phyloP scores from a whole-genome alignment of 2,113 vertebrate species.

The Indicator maculatus region DNA sequence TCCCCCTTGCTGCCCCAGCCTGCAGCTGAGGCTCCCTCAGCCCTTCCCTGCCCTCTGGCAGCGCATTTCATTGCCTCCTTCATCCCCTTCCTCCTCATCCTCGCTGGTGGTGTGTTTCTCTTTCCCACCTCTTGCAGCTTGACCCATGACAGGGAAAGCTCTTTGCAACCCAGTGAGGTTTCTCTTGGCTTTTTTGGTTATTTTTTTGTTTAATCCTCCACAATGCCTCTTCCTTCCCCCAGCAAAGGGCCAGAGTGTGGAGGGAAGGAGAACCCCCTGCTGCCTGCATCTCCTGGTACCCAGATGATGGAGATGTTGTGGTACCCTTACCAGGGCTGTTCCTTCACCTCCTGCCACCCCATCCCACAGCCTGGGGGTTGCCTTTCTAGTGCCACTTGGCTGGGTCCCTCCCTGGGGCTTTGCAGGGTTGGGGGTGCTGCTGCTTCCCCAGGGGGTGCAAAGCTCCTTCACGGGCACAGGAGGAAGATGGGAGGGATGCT shows the following conservation, averaged over 20 bases:
- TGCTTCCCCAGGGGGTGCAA: not conserved
- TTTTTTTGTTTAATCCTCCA: not conserved
- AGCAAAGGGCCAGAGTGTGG: not conserved
- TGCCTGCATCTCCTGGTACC: not conserved
- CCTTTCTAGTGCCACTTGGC: not conserved
- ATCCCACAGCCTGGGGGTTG: not conserved
- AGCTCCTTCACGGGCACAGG: not conserved
- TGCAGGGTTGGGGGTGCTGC: not conserved
- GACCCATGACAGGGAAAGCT: not conserved
- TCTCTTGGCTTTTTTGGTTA: not conserved
- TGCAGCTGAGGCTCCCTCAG: constrained; percentile 6
- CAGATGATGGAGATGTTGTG: not conserved
- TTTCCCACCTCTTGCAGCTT: not conserved
- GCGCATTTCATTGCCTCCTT: not conserved
- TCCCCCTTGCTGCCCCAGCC: not conserved
- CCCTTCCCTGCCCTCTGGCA: constrained; percentile 40
- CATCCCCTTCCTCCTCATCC: not conserved
- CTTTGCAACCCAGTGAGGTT: not conserved
- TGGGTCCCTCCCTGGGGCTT: not conserved
- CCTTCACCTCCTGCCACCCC: not conserved
- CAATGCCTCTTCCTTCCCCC: not conserved
- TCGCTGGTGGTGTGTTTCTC: not conserved
- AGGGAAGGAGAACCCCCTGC: not conserved
- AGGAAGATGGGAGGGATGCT: not conserved
- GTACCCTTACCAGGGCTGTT: not conserved